Evolutionary conservation across 2,113 vertebrate species (phyloP).

Genomic region (Phalacrocorax brasilianus): DNA sequence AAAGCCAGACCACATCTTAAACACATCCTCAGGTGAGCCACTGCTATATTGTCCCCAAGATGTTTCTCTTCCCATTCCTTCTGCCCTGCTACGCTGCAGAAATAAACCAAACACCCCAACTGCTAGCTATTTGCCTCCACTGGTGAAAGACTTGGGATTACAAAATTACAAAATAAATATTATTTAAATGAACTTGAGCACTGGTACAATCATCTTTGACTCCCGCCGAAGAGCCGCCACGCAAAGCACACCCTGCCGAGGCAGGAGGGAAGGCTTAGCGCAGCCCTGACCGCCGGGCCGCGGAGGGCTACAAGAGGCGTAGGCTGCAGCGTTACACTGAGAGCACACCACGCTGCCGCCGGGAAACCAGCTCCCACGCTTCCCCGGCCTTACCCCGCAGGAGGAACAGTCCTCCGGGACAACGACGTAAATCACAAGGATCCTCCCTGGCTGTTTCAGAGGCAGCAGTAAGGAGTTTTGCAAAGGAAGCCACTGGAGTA

Average conservation of each 20-base stretch:
- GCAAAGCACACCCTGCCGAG: background rate
- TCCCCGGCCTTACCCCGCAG: accelerated
- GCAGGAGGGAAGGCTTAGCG: background rate
- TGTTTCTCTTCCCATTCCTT: background rate
- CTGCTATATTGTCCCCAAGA: background rate
- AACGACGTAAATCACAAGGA: background rate
- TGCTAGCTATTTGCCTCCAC: background rate
- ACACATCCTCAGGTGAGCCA: background rate
- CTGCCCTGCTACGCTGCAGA: background rate
- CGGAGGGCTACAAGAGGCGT: background rate
- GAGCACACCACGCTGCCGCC: background rate
- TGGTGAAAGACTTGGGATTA: background rate
- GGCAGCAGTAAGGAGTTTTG: background rate
- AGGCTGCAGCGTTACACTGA: background rate
- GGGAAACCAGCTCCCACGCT: background rate
- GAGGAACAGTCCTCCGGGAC: background rate
- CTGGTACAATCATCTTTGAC: background rate
- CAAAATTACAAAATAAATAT: no score
- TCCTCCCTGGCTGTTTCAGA: background rate
- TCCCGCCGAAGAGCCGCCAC: background rate
- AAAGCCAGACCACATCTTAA: background rate
- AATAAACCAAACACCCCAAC: background rate
- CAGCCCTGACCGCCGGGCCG: background rate
- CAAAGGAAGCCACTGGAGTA: background rate
- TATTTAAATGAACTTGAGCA: background rate